A percentile compares a stretch with the other conserved stretches of the same genome.
These are phyloP conservation scores for Antheraea yamamai DNA, from an alignment of 2,888 invertebrate genomes.

Conservation along the genomic window DNA sequence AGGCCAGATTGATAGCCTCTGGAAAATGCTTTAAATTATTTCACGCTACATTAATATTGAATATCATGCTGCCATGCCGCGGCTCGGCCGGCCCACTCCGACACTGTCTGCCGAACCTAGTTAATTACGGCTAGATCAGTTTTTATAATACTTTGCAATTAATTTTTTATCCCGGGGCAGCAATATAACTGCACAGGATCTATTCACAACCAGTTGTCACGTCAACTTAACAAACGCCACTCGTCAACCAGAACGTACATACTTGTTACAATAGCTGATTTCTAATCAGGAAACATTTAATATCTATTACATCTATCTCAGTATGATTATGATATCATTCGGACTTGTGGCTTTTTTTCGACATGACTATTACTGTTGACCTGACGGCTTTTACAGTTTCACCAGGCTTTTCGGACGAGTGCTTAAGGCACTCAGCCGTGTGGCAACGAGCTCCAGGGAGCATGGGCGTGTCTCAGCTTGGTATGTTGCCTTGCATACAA, in stretches of 20 bases:
- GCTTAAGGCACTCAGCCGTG: too few species aligned
- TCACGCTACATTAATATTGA: constrained; percentile 73
- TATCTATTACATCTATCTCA: neutral
- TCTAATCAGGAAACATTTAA: neutral
- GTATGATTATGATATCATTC: neutral
- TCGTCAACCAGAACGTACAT: too few species aligned
- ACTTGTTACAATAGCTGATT: neutral
- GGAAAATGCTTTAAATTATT: constrained; percentile 76
- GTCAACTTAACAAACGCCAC: too few species aligned
- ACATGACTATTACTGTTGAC: too few species aligned
- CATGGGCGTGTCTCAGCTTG: too few species aligned
- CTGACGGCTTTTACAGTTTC: too few species aligned
- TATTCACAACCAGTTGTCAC: too few species aligned
- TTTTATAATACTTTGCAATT: constrained; percentile 9
- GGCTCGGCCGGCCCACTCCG: constrained; percentile 22
- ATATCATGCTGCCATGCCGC: constrained; percentile 51
- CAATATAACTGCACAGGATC: neutral
- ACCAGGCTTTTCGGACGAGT: too few species aligned
- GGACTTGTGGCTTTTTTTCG: neutral
- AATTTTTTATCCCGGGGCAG: neutral
- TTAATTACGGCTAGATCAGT: constrained; percentile 35
- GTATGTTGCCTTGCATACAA: too few species aligned
- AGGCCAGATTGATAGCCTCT: constrained; percentile 71
- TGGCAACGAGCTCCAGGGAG: too few species aligned
- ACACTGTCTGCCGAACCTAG: constrained; percentile 37